phyloP scores from a whole-genome alignment of 2,888 invertebrate species.

The Tethea ocularis region DNA sequence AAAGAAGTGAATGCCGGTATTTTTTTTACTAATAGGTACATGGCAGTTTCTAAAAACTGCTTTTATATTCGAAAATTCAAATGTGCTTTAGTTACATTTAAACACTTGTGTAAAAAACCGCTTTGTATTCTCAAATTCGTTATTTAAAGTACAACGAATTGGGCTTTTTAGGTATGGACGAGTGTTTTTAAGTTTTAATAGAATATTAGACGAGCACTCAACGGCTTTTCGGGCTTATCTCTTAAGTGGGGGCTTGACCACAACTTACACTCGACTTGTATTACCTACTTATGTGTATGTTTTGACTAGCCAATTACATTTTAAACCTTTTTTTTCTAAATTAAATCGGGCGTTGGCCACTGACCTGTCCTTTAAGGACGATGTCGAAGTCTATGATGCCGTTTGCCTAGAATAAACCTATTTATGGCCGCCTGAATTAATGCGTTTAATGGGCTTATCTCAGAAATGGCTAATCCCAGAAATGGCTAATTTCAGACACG shows the following conservation, averaged over 20 bases:
- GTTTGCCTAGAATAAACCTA: no score
- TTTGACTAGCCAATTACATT: not conserved
- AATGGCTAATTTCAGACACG: no score
- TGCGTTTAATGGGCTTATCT: no score
- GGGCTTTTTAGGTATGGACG: not conserved
- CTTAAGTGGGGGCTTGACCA: not conserved
- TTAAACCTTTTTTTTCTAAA: no score
- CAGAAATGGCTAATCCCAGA: no score
- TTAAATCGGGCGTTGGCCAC: no score
- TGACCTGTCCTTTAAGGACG: no score
- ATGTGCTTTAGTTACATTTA: not conserved
- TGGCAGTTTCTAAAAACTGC: not conserved
- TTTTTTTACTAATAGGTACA: no score
- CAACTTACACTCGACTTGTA: not conserved
- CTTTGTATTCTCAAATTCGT: not conserved
- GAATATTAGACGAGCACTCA: not conserved
- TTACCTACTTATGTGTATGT: not conserved
- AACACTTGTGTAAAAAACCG: not conserved
- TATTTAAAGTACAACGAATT: constrained; percentile 1
- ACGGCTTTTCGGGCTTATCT: not conserved
- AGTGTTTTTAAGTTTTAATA: constrained; percentile 3
- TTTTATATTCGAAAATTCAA: not conserved
- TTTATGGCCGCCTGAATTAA: no score
- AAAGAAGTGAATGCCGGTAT: no score
- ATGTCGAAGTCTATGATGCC: no score